Base-by-base conservation (phyloP, 1,140 invertebrate species). In the Brachionus paranguensis region DNA sequence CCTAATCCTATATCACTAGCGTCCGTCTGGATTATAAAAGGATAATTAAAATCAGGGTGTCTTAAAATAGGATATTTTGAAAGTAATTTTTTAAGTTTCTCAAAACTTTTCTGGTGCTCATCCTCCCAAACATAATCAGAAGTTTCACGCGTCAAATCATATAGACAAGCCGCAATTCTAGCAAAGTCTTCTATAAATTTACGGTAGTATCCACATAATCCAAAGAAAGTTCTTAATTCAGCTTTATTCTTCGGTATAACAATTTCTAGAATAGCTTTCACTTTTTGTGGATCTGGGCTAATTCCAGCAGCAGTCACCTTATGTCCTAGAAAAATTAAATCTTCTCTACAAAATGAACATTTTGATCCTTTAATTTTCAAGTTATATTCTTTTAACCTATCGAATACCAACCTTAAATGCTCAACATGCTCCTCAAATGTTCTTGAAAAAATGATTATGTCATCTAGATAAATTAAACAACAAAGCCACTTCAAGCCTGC, bases 321-420 rank as follows among this genome's bases (percentile, higher is more conserved):
- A 79, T 87, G 87, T 0, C 90, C 90, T 24, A 90, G 85, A 85
- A 89, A 90, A 27, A 85, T 84, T 2, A 91, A 53, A 72, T 88
- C 85, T 12, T 37, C 33, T 37, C 33, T 37, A 5, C 33, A 7
- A 37, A 37, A 37, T 7, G 6, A 37, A 37, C 33, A 37, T 37
- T 37, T 6, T 37, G 5, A 37, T 37, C 33, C 7, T 37, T 37
- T 6, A 37, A 37, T 37, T 70, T 72, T 89, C 1, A 91, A 85
- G n/a, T 87, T 87, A 8, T 88, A 87, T 76, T 76, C 37, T 33
- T 33, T 76, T 33, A 43, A 1, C 29, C 70, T 24, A 20, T 76
- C 17, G 8, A 76, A 41, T n/a, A 76, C 14, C 14, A 29, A 0
- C 10, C 10, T 76, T 29, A 76, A 20, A 76, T 76, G 70, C 33